Conservation (phyloP, 2,888 invertebrate genomes). For the Dendrolimus pini region DNA sequence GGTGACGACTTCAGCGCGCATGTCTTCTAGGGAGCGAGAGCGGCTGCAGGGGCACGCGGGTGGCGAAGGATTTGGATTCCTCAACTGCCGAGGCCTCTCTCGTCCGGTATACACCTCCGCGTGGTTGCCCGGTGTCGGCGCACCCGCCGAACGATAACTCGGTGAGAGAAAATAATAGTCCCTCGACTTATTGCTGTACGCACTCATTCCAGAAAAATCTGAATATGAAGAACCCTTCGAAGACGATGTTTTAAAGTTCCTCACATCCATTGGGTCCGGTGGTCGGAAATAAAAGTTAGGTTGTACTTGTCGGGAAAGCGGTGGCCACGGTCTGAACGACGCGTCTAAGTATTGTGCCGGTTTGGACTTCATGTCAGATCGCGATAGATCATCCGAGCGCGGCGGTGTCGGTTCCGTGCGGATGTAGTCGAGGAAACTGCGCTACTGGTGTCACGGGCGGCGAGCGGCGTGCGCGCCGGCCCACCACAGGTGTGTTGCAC, state of each 20-base stretch:
- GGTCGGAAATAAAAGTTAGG: slow-evolving; percentile 70
- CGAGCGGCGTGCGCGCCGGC: slow-evolving; percentile 46
- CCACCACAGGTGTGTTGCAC: slow-evolving; percentile 41
- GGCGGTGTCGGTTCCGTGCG: slow-evolving; percentile 61
- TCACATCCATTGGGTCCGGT: slow-evolving; percentile 66
- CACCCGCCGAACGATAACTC: slow-evolving; percentile 82
- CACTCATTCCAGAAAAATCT: slow-evolving; percentile 71
- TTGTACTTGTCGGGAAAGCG: slow-evolving; percentile 74
- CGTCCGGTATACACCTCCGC: slow-evolving; percentile 48
- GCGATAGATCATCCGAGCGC: slow-evolving; percentile 65
- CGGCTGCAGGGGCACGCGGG: slow-evolving; percentile 79
- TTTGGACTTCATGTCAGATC: slow-evolving; percentile 81
- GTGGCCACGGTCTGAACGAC: slow-evolving; percentile 80
- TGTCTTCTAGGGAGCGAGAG: slow-evolving; percentile 84
- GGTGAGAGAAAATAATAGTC: slow-evolving; percentile 81
- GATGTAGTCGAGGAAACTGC: slow-evolving; percentile 62
- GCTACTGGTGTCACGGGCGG: slow-evolving; percentile 59
- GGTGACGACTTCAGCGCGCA: slow-evolving; percentile 80
- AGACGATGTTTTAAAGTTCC: slow-evolving; percentile 64
- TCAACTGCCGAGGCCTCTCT: slow-evolving; percentile 64
- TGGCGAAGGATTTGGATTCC: slow-evolving; percentile 42
- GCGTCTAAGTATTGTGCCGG: slow-evolving; percentile 69
- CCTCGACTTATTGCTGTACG: slow-evolving; percentile 62
- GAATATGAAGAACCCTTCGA: slow-evolving; percentile 67
- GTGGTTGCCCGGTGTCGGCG: slow-evolving; percentile 57